Conservation (phyloP, 2,797 vertebrate species). For the Chiroxiphia lanceolata region DNA sequence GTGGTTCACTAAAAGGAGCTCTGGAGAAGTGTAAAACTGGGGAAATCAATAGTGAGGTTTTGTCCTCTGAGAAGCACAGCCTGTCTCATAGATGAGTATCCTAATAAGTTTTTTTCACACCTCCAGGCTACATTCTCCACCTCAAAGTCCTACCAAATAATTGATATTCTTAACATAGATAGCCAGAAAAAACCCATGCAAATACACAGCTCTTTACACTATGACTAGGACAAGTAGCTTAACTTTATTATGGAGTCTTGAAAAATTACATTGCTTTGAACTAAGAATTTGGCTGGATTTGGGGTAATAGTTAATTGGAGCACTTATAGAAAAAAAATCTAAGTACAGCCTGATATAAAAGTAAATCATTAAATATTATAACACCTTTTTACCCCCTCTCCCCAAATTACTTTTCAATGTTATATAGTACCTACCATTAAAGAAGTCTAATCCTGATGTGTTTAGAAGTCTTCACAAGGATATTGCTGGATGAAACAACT, state of each 20-base stretch:
- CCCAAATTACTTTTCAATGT: background rate
- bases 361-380: background rate
- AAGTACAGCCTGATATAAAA: background rate
- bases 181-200: background rate
- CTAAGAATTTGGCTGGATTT: background rate
- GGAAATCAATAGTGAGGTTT: background rate
- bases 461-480: too few species aligned
- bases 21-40: background rate
- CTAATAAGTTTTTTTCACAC: background rate
- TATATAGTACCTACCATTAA: background rate
- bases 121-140: background rate
- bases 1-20: background rate
- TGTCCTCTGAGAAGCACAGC: background rate
- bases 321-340: background rate
- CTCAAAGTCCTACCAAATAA: background rate
- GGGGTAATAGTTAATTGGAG: background rate
- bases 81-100: background rate
- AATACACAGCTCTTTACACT: background rate
- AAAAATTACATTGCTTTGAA: background rate
- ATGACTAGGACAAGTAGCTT: background rate
- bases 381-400: background rate
- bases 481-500: too few species aligned
- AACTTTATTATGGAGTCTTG: background rate
- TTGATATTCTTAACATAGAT: background rate
- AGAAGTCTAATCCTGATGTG: too few species aligned